A percentile compares a stretch with the other conserved stretches of the same genome.
Evolutionary conservation across 2,888 invertebrate genomes (phyloP).

Genomic region (Esperia sulphurella): DNA sequence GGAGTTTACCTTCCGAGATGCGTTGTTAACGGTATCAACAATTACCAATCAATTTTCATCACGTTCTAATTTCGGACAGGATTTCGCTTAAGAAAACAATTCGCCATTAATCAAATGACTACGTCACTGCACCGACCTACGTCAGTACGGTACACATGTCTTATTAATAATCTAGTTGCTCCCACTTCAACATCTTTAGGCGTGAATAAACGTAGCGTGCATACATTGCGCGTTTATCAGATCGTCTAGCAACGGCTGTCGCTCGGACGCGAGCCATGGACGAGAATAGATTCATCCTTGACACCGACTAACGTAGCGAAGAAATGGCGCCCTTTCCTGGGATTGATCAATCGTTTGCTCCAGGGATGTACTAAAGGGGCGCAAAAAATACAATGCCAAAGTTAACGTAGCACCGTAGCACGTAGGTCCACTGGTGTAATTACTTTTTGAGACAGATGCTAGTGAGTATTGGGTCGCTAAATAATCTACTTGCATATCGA

Average conservation of each 20-base stretch:
- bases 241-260: slow-evolving; percentile 1
- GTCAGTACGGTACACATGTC: slow-evolving; percentile 8
- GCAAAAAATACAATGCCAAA: too few species aligned
- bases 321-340: background rate
- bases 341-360: background rate
- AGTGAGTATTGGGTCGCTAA: too few species aligned
- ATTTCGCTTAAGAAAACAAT: slow-evolving; percentile 2
- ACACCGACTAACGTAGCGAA: slow-evolving; percentile 18
- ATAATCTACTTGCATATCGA: too few species aligned
- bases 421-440: too few species aligned
- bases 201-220: slow-evolving; percentile 3
- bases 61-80: background rate
- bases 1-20: too few species aligned
- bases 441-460: too few species aligned
- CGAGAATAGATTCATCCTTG: slow-evolving; percentile 24
- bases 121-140: slow-evolving; percentile 5
- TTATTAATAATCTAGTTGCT: slow-evolving; percentile 21
- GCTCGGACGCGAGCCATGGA: slow-evolving; percentile 12
- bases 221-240: slow-evolving; percentile 5
- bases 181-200: slow-evolving; percentile 1
- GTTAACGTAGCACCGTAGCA: too few species aligned
- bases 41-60: too few species aligned
- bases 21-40: too few species aligned
- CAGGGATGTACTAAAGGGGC: background rate
- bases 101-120: slow-evolving; percentile 1